phyloP scores from a whole-genome alignment of 2,113 vertebrate species.

The Sceloporus undulatus region DNA sequence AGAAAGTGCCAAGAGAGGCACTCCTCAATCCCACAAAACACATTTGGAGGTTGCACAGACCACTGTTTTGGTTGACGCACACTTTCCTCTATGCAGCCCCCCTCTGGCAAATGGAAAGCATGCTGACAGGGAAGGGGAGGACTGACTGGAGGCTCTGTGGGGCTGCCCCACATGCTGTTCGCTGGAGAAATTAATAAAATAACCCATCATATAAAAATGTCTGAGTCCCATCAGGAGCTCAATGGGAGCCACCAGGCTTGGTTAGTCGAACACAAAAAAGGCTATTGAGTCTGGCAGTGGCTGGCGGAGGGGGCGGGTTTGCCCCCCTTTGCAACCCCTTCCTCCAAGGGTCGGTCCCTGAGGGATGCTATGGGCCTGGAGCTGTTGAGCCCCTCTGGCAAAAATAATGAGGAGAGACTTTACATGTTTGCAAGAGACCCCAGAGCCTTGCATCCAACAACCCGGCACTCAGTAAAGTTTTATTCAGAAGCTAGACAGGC shows the following conservation, averaged over 20 bases:
- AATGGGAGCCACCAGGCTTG: slow-evolving; percentile 63
- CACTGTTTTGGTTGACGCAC: too few species aligned
- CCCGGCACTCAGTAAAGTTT: background rate
- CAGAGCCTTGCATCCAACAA: rapidly evolving
- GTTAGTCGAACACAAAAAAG: slow-evolving; percentile 55
- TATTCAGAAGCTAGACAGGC: background rate
- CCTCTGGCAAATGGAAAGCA: slow-evolving; percentile 59
- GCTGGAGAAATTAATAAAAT: slow-evolving; percentile 62
- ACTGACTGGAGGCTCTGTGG: slow-evolving; percentile 1
- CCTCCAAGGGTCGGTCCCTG: background rate
- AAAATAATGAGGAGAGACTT: slow-evolving; percentile 2
- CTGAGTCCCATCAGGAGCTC: slow-evolving; percentile 66
- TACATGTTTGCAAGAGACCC: rapidly evolving
- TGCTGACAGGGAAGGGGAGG: slow-evolving; percentile 63
- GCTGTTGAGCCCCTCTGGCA: slow-evolving; percentile 25
- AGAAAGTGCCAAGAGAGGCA: too few species aligned
- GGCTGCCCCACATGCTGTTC: slow-evolving; percentile 17
- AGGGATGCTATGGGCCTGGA: background rate
- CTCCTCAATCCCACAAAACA: too few species aligned
- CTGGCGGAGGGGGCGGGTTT: slow-evolving; percentile 6
- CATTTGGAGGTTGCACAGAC: too few species aligned
- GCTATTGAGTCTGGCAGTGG: slow-evolving; percentile 53
- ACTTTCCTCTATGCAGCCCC: too few species aligned
- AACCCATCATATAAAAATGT: slow-evolving; percentile 67
- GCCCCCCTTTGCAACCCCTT: background rate